Percentiles rank a stretch among this genome's conserved stretches.
Evolutionary conservation across 2,113 vertebrate species (phyloP).

Genomic region (Todiramphus chloris): DNA sequence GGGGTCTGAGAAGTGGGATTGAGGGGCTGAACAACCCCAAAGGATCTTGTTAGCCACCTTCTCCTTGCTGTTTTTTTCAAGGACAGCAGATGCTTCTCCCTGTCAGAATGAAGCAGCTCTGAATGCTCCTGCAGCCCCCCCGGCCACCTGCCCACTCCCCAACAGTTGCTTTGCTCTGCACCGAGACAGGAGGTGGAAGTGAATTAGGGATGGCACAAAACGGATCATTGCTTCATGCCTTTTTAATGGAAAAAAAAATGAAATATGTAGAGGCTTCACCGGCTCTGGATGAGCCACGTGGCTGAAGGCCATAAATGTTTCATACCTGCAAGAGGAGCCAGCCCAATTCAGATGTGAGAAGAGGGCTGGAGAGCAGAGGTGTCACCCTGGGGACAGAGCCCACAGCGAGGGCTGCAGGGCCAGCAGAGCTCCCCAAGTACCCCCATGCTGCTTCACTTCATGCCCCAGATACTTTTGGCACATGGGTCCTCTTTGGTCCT

Average conservation of each 20-base stretch:
- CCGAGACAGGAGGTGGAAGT: not conserved
- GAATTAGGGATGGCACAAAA: not conserved
- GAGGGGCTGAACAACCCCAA: not conserved
- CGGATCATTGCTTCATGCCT: not conserved
- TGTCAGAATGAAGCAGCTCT: not conserved
- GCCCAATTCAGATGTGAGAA: not conserved
- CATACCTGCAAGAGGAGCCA: not conserved
- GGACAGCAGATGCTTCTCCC: not conserved
- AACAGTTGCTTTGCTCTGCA: not conserved
- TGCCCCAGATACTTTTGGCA: not conserved
- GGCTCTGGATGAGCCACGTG: not conserved
- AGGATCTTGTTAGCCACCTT: not conserved
- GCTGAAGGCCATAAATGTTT: slow-evolving; percentile 11
- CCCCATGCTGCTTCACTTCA: rapidly evolving
- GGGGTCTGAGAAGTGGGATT: rapidly evolving
- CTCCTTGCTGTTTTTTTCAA: not conserved
- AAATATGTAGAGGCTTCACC: not conserved
- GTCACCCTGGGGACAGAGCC: not conserved
- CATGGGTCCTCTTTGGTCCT: rapidly evolving
- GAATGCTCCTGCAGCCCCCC: not conserved
- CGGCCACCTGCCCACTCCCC: not conserved
- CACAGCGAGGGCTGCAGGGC: rapidly evolving
- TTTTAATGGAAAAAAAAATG: slow-evolving; percentile 31
- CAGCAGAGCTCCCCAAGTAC: rapidly evolving
- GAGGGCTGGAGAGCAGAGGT: not conserved